These are phyloP conservation scores for Melanotaenia trifasciata DNA, from an alignment of 2,797 vertebrate genomes.

Conservation along the genomic window DNA sequence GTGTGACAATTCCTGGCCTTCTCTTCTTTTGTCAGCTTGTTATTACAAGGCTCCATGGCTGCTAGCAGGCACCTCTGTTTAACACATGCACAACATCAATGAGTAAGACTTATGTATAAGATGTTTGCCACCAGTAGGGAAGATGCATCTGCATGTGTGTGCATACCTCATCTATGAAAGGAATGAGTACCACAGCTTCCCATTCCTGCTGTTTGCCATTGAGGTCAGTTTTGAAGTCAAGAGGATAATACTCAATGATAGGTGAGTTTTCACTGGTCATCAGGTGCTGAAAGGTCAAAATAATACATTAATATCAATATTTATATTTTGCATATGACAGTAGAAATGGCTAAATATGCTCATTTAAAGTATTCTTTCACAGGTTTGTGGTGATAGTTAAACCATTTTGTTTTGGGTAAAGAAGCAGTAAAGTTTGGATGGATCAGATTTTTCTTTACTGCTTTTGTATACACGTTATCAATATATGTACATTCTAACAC, in stretches of 20 bases:
- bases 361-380: not conserved
- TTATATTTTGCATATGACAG: not conserved
- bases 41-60: constrained; percentile 91
- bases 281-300: constrained; percentile 84
- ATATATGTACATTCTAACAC: not conserved
- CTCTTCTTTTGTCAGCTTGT: constrained; percentile 87
- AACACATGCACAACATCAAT: constrained; percentile 9
- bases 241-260: constrained; percentile 95
- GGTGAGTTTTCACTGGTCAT: constrained; percentile 91
- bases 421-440: not conserved
- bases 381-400: not conserved
- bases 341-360: not conserved
- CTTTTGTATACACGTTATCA: not conserved
- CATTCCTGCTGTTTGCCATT: constrained; percentile 99
- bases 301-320: not conserved
- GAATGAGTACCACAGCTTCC: constrained; percentile 99
- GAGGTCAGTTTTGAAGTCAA: constrained; percentile 97
- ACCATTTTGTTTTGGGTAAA: not conserved
- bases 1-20: constrained; percentile 91
- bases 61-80: constrained; percentile 89
- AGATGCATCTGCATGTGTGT: not conserved
- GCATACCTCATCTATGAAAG: constrained; percentile 95
- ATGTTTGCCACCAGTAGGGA: too few species aligned
- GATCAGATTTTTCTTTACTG: not conserved
- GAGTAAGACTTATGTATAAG: not conserved